Conservation (phyloP, 2,888 invertebrate genomes). For the Acronicta aceris region DNA sequence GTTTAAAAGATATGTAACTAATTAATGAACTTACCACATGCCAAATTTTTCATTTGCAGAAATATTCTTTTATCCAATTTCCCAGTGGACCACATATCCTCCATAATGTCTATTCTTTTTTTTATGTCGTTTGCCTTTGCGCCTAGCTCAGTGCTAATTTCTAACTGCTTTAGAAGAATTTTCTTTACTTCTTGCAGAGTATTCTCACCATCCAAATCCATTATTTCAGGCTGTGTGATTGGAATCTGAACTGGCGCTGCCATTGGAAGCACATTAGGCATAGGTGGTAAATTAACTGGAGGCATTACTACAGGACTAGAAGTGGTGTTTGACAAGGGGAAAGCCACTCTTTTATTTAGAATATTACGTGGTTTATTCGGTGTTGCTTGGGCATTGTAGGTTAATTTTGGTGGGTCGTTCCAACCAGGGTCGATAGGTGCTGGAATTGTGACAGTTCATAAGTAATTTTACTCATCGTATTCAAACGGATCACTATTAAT, state of each 20-base stretch:
- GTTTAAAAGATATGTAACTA: background rate
- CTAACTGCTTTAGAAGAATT: conserved; percentile 73
- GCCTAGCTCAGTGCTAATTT: conserved; percentile 77
- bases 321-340: conserved; percentile 75
- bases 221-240: conserved; percentile 44
- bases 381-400: conserved; percentile 79
- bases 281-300: conserved; percentile 70
- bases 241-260: conserved; percentile 51
- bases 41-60: conserved; percentile 83
- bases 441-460: conserved; percentile 44
- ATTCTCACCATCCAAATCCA: conserved; percentile 70
- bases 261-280: conserved; percentile 60
- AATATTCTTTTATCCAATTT: conserved; percentile 87
- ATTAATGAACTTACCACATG: conserved; percentile 80
- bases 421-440: conserved; percentile 87
- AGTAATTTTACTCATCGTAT: background rate
- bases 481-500: conserved; percentile 1
- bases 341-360: conserved; percentile 88
- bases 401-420: conserved; percentile 89
- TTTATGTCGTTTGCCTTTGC: conserved; percentile 86
- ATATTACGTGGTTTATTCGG: conserved; percentile 82
- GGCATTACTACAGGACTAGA: conserved; percentile 54
- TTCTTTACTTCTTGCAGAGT: conserved; percentile 74
- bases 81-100: conserved; percentile 88
- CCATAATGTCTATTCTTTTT: conserved; percentile 87